Evolutionary conservation across 2,113 vertebrate species (phyloP).

Genomic region (Thinocorus orbignyianus): DNA sequence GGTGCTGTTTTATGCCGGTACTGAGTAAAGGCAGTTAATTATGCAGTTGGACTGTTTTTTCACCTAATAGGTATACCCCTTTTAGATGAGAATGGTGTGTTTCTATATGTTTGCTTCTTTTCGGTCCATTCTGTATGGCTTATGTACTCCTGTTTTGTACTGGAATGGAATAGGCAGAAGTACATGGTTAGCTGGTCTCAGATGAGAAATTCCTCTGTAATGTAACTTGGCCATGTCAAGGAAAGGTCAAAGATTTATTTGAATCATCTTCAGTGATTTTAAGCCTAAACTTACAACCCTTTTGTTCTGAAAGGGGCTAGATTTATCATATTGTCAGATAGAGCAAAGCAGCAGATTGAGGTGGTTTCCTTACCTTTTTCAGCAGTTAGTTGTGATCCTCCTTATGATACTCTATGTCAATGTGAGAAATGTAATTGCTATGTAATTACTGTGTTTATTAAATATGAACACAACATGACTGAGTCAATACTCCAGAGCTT

Average conservation of each 20-base stretch:
- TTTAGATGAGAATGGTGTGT: accelerated
- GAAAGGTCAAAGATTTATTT: neutral
- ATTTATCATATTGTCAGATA: neutral
- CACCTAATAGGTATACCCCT: neutral
- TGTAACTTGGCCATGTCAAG: neutral
- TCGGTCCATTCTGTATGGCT: neutral
- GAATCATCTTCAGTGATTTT: neutral
- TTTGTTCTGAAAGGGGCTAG: neutral
- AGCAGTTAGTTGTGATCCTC: neutral
- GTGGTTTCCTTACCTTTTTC: neutral
- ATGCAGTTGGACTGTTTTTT: neutral
- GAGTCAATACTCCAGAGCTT: neutral
- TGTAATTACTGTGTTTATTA: neutral
- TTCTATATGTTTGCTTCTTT: neutral
- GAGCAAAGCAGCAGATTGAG: neutral
- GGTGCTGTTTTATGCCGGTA: neutral
- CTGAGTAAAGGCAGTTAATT: neutral
- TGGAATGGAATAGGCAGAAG: neutral
- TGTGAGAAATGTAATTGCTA: neutral
- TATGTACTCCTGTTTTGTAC: neutral
- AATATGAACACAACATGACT: neutral
- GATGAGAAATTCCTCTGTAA: neutral
- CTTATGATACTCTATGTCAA: accelerated
- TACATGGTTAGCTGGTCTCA: neutral
- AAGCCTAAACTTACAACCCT: neutral